Evolutionary conservation across 1,140 invertebrate genomes (phyloP), one percentile per base, ranked within the genome.

Genomic region (Spodoptera litura): DNA sequence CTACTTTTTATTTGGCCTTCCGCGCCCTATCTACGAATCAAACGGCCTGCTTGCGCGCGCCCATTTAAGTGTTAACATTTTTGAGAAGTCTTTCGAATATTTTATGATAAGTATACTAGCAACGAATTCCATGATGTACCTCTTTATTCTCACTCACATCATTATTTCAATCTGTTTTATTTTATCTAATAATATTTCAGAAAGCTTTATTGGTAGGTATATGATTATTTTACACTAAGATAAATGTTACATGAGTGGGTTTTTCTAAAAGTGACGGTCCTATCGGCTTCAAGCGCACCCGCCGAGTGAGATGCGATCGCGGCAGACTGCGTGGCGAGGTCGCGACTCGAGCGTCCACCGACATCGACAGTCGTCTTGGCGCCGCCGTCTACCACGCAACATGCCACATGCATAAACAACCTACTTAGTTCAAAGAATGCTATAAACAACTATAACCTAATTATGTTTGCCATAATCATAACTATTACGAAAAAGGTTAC

Each of bases 11-110:
- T 93, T 90, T 85, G 88, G 83, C 85, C 89, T 93, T 90, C 88
- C 85, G 89, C 87, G 87, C 87, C 91, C 90, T 94, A 94, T 94
- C 93, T 94, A 94, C 90, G 92, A 93, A 93, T 93, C 93, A 93
- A 93, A 90, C 88, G 84, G 88, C 83, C 90, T 90, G 83, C 76
- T 81, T 84, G 83, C 79, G 81, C 85, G 82, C 82, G 82, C 80
- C 86, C 86, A 85, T 91, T 93, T 90, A 92, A 93, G 91, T 93
- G 90, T 92, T 92, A 90, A 92, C 86, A 89, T 90, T 93, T 93
- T 91, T 84, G 79, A 82, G 59, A 75, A 75, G 73, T 58, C 70
- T 74, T 56, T 62, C 51, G 71, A 62, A 78, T 78, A 71, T 59
- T 66, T 66, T 77, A 77, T 77, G 74, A 68, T 68, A 44, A 68